These are phyloP conservation scores for Epinotia brunnichana DNA, from an alignment of 2,888 invertebrate species.

Conservation along the genomic window DNA sequence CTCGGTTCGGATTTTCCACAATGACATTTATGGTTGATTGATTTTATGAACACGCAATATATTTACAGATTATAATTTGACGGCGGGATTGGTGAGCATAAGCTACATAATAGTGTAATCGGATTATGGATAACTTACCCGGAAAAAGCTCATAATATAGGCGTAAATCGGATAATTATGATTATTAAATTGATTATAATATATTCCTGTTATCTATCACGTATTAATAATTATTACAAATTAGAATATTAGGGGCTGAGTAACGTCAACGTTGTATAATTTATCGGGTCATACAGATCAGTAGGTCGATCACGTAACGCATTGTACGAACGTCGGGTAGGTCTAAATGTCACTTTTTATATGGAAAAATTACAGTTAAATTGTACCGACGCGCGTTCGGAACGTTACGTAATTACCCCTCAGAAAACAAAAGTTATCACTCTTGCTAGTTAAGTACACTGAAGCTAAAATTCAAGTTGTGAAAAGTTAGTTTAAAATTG, in stretches of 20 bases:
- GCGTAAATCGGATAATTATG: conserved; percentile 24
- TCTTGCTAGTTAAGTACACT: background rate
- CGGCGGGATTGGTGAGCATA: conserved; percentile 13
- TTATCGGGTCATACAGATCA: too few species aligned
- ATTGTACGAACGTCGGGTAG: too few species aligned
- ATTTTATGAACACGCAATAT: conserved; percentile 5
- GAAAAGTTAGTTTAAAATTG: background rate
- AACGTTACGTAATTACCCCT: too few species aligned
- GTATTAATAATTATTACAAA: background rate
- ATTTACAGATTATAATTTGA: conserved; percentile 10
- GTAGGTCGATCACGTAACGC: too few species aligned
- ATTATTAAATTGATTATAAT: conserved; percentile 4
- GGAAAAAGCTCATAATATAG: conserved; percentile 10
- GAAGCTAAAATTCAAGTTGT: background rate
- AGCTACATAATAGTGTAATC: conserved; percentile 23
- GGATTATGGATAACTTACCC: conserved; percentile 33
- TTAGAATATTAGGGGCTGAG: background rate
- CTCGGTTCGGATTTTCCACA: conserved; percentile 15
- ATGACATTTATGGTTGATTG: conserved; percentile 16
- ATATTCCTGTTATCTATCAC: conserved; percentile 1
- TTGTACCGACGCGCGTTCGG: too few species aligned
- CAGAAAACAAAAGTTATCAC: background rate
- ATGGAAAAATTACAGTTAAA: too few species aligned
- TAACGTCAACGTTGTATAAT: background rate
- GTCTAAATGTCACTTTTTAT: too few species aligned